Percentiles rank a stretch among this genome's conserved stretches.
These are phyloP conservation scores for Serranus cabrilla DNA, from an alignment of 2,797 vertebrate species.

Conservation along the genomic window DNA sequence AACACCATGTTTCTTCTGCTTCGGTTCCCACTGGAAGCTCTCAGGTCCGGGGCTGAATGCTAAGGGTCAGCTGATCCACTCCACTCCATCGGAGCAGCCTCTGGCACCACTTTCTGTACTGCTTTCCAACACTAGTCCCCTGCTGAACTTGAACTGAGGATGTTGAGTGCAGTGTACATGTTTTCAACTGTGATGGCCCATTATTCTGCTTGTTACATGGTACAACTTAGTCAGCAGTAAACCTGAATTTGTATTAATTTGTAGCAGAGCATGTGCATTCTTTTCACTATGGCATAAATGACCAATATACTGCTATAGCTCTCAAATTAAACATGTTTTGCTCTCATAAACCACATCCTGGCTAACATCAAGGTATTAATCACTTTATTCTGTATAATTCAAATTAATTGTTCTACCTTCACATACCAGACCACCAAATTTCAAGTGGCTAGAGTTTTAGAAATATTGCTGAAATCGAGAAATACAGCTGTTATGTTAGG, in stretches of 20 bases:
- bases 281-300: too few relatives aligned
- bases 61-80: neutral
- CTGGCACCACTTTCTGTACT: neutral
- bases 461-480: neutral
- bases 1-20: slow-evolving; percentile 1
- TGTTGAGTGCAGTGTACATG: too few relatives aligned
- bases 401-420: too few relatives aligned
- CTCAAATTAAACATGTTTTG: neutral
- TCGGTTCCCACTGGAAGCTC: slow-evolving; percentile 1
- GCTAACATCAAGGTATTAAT: too few relatives aligned
- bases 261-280: too few relatives aligned
- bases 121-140: neutral
- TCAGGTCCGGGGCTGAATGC: neutral
- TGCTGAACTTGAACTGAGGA: neutral
- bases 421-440: neutral
- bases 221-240: neutral
- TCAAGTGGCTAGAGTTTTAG: too few relatives aligned
- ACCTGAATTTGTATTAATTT: neutral
- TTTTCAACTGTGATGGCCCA: neutral
- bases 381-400: too few relatives aligned
- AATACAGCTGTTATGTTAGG: too few relatives aligned
- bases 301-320: neutral
- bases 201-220: neutral
- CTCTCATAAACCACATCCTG: neutral
- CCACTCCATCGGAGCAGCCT: slow-evolving; percentile 3